Base-by-base conservation (phyloP, 2,797 vertebrate genomes). In the Phataginus tetradactyla region DNA sequence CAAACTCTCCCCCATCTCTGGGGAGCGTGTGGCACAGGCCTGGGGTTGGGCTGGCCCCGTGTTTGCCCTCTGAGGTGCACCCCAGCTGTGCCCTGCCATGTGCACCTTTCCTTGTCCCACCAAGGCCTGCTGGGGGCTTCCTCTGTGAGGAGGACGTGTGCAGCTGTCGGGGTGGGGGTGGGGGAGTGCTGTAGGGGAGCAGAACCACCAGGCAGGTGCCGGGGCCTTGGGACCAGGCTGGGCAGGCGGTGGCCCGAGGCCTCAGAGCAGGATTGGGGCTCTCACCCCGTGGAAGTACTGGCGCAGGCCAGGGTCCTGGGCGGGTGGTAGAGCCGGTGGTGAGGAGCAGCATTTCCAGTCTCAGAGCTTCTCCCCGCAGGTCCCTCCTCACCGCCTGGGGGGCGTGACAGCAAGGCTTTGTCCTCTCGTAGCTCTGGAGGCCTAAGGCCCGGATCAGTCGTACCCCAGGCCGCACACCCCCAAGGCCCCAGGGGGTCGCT, bases 91-190 rank as follows among this genome's bases (percentile, higher is more conserved):
- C 25, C 20, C 15, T 21, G 7, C 21, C 1, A 5, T 37, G 21
- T 2, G 12, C 4, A 0, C 25, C 37, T 42, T 80, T 10, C 42
- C 5, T 42, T 11, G 5, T 42, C 7, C 25, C 78, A 1, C 29
- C 4, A 5, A 59, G 1, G 18, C 6, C 3, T 42, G 37, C 45
- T 4, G 37, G 23, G 57, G 1, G 6, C 39, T 29, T n/a, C 37
- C 39, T 25, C 27, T 8, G 6, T 8, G 78, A 42, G 9, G 12
- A 18, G 13, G 78, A 63, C 6, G 1, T 27, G 34, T n/a, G 11
- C 32, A n/a, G 45, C 8, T 6, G 5, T n/a, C 14, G 8, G 51
- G 75, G 21, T 2, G n/a, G 8, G 7, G 0, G 1, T 7, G 21
- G 51, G 15, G 7, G 0, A 1, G 11, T 32, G 78, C 10, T 0